Evolutionary conservation across 1,140 invertebrate genomes (phyloP), one percentile per base, ranked within the genome.

Genomic region (Pseudoatta argentina): DNA sequence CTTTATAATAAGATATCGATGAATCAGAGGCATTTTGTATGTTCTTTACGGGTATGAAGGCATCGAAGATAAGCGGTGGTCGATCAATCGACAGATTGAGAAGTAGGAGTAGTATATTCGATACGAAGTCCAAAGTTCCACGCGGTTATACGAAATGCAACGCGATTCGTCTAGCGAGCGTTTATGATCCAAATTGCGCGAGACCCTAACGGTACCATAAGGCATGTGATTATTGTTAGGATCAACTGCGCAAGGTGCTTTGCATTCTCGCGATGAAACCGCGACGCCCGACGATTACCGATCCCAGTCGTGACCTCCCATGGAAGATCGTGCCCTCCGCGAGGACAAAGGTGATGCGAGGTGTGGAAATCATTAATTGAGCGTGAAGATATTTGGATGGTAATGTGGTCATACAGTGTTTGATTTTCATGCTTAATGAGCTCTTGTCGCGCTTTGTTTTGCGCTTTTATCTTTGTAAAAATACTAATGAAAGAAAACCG

Each of bases 151-250:
- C 76, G 44, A 64, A 48, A 24, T 27, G 55, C 21, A 27, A n/a
- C 48, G 66, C 48, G 66, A 81, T 30, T 79, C 86, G 66, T 21
- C 67, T 3, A 59, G 64, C 77, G n/a, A 61, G 44, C 30, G 66
- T 44, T 78, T 75, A 87, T 64, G 88, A 72, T 77, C 88, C 39
- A 48, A 64, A 75, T 78, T 86, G 53, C 71, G 72, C 14, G 53
- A 78, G 64, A 73, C 18, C 21, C 39, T 90, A 90, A 90, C 88
- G 88, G 78, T 87, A 89, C 24, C 76, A 27, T 10, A 77, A 66
- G 59, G 57, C 55, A 61, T 53, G 85, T 27, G 77, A 89, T 89
- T 89, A 89, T 87, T 63, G 57, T 53, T 59, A 72, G 51, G 53
- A 61, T n/a, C 53, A 61, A 44, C 72, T 48, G 16, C 8, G 87